Evolutionary conservation across 1,140 invertebrate species (phyloP).

Genomic region (Ylistrum balloti): DNA sequence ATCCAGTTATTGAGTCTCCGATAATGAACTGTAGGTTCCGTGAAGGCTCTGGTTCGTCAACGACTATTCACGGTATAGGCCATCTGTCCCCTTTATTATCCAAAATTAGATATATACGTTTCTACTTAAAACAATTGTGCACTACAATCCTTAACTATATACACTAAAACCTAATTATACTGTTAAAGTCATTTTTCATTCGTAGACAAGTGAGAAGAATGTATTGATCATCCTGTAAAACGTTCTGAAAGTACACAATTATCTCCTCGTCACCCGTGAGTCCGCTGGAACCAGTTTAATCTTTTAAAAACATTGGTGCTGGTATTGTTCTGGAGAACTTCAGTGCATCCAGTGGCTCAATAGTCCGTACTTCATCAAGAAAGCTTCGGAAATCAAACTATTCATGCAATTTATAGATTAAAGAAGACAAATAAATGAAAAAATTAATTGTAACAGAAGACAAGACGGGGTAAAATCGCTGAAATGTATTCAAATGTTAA

Average conservation of each 20-base stretch:
- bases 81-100: background rate
- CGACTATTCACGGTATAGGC: background rate
- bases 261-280: background rate
- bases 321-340: too few species aligned
- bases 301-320: background rate
- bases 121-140: background rate
- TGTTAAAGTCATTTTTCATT: constrained; percentile 29
- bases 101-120: background rate
- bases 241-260: background rate
- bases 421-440: too few species aligned
- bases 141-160: constrained; percentile 2
- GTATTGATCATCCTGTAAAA: background rate
- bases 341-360: too few species aligned
- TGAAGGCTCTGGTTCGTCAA: background rate
- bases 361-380: too few species aligned
- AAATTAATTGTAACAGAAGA: too few species aligned
- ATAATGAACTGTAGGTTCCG: background rate
- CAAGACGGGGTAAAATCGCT: too few species aligned
- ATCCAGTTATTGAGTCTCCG: background rate
- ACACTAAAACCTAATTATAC: constrained; percentile 21
- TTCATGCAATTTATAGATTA: too few species aligned
- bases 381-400: too few species aligned
- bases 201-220: background rate
- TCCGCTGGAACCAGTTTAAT: background rate
- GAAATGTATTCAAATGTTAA: too few species aligned